Percentiles rank a stretch among this genome's conserved stretches.
Evolutionary conservation across 2,113 vertebrate species (phyloP).

Genomic region (Ardeotis arabs): DNA sequence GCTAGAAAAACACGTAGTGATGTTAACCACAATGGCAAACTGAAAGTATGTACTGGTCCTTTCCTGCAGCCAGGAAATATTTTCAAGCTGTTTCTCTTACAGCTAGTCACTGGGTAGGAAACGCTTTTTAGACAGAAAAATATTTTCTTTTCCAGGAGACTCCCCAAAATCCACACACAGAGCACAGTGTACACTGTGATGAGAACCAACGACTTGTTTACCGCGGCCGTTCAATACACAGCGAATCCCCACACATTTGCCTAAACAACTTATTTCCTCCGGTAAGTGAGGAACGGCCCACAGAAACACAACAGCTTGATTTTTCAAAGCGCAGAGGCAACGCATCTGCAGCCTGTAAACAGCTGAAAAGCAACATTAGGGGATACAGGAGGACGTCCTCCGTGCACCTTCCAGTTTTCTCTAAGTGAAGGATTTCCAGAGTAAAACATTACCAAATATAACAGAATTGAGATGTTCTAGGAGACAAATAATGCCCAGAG

Average conservation of each 20-base stretch:
- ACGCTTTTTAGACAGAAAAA: constrained; percentile 40
- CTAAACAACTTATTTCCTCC: not conserved
- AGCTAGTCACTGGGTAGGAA: constrained; percentile 24
- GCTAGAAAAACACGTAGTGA: not conserved
- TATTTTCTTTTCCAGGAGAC: constrained; percentile 47
- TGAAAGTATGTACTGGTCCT: not conserved
- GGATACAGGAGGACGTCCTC: not conserved
- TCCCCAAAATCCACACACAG: not conserved
- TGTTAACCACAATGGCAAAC: constrained; percentile 24
- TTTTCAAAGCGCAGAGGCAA: not conserved
- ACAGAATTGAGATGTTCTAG: not conserved
- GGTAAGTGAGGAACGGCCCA: not conserved
- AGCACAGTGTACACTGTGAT: not conserved
- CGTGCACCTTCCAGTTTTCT: not conserved
- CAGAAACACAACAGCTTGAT: not conserved
- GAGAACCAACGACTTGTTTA: constrained; percentile 47
- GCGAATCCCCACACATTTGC: not conserved
- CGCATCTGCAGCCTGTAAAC: not conserved
- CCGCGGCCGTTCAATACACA: not conserved
- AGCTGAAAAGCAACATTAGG: not conserved
- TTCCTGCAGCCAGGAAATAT: not conserved
- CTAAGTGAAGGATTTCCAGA: not conserved
- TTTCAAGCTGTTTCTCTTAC: constrained; percentile 40
- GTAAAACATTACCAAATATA: not conserved
- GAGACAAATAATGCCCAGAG: not conserved